These are phyloP conservation scores for Daphoenositta chrysoptera DNA, from an alignment of 2,113 vertebrate species.

Conservation along the genomic window DNA sequence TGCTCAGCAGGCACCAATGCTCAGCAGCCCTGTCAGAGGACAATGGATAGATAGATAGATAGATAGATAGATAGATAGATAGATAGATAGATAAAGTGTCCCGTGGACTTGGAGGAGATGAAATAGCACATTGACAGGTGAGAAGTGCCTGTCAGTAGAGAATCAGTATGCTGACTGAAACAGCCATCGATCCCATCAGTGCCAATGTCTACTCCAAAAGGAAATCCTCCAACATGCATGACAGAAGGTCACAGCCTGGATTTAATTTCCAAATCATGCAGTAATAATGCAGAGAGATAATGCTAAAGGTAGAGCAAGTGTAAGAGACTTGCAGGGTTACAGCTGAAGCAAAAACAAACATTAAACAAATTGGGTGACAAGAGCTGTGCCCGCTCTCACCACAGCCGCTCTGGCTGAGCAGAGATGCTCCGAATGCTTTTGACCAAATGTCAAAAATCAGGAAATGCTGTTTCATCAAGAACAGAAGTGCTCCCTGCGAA, in stretches of 20 bases:
- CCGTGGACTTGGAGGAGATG: background rate
- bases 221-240: background rate
- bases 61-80: accelerated
- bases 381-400: background rate
- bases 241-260: background rate
- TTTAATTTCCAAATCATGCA: background rate
- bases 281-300: background rate
- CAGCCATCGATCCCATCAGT: background rate
- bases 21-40: background rate
- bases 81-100: background rate
- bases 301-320: background rate
- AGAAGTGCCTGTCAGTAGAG: background rate
- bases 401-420: background rate
- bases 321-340: background rate
- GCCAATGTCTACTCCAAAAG: background rate
- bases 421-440: background rate
- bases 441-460: constrained; percentile 9
- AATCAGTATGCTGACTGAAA: background rate
- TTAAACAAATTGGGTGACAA: constrained; percentile 20
- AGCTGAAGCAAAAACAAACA: constrained; percentile 16
- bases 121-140: background rate
- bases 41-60: accelerated
- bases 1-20: background rate
- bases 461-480: constrained; percentile 22
- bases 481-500: constrained; percentile 10